Evolutionary conservation across 1,140 invertebrate species (phyloP), one percentile per base, ranked within the genome.

Genomic region (Drosophila navojoa): DNA sequence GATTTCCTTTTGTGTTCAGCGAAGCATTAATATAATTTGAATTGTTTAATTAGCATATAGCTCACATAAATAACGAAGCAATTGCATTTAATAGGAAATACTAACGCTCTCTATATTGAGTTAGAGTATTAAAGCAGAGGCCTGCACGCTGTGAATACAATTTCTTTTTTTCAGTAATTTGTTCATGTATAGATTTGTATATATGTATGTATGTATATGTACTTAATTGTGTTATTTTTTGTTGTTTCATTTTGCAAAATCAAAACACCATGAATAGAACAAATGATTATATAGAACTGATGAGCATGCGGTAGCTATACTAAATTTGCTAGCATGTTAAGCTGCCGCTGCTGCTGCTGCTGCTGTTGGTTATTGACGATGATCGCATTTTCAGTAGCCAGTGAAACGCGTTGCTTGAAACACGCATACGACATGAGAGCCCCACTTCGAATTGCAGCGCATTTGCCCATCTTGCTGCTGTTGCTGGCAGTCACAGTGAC

Each of bases 201-300:
- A 57, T 54, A 19, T 9, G 9, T 61, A 22, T 32, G 38, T 52
- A 16, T 63, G 35, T 50, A n/a, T 27, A 27, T 27, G 11, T 45
- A 45, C 1, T 40, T 53, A 40, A 45, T 58, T 38, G 44, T 45
- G 15, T 49, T 40, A n/a, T 72, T 53, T 54, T 62, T 68, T n/a
- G n/a, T 1, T 19, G 27, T 27, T 27, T 44, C 45, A 61, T 73
- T 75, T 69, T 60, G 71, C 81, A 70, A 87, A 87, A 79, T 79
- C 79, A 82, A 81, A 86, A 62, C 79, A 78, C 82, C 82, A 74
- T 86, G 82, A 86, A 87, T 86, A 72, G 64, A 86, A 75, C 59
- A 70, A 77, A 71, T 72, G 80, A 76, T 87, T 81, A 86, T 87
- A 86, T 81, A 80, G 77, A 84, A 50, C 54, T 66, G 58, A 78